Evolutionary conservation across 2,888 invertebrate genomes (phyloP).

Genomic region (Lagria hirta): DNA sequence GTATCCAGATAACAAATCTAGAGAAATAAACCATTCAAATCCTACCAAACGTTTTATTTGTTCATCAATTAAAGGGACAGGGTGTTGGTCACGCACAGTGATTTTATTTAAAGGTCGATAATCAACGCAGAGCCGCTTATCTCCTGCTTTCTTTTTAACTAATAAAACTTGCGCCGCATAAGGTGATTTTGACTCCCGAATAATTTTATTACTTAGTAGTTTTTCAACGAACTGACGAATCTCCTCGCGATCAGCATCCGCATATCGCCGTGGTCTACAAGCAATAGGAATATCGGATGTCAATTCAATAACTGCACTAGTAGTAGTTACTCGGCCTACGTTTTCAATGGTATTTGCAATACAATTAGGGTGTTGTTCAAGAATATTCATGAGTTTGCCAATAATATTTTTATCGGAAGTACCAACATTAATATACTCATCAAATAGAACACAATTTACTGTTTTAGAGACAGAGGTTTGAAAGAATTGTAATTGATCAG

Average conservation of each 20-base stretch:
- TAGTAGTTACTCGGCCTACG: no score
- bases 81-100: conserved; percentile 39
- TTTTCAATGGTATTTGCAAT: conserved; percentile 22
- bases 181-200: conserved; percentile 34
- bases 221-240: conserved; percentile 31
- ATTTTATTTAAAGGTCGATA: conserved; percentile 39
- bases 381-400: no score
- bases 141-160: conserved; percentile 34
- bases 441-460: no score
- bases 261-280: conserved; percentile 33
- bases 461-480: no score
- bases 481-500: no score
- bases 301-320: no score
- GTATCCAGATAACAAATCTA: conserved; percentile 41
- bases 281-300: not conserved
- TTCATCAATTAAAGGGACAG: conserved; percentile 42
- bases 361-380: no score
- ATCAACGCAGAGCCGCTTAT: conserved; percentile 34
- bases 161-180: conserved; percentile 30
- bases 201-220: no score
- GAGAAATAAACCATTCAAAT: conserved; percentile 33
- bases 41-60: conserved; percentile 35
- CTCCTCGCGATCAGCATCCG: conserved; percentile 27
- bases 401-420: no score
- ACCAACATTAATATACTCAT: no score